These are phyloP conservation scores for Solea senegalensis DNA, from an alignment of 2,113 vertebrate genomes.

Conservation along the genomic window DNA sequence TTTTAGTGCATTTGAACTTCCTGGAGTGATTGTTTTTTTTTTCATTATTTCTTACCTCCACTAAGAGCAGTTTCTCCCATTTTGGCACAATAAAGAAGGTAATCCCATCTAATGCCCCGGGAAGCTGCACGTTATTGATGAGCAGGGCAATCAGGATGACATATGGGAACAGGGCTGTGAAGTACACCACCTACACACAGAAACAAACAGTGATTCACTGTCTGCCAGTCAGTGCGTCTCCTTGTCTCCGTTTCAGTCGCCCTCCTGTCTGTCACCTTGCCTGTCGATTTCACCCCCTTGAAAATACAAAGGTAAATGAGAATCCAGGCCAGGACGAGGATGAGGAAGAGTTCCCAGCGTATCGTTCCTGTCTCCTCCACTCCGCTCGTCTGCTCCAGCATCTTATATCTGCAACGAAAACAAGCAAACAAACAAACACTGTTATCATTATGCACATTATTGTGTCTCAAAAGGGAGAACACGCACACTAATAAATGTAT, in stretches of 20 bases:
- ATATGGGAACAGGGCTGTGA: slow-evolving; percentile 83
- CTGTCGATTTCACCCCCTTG: slow-evolving; percentile 82
- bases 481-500: no score
- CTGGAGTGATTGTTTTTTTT: background rate
- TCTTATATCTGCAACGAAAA: slow-evolving; percentile 66
- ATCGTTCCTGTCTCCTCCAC: slow-evolving; percentile 72
- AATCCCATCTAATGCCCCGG: slow-evolving; percentile 79
- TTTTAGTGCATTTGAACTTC: background rate
- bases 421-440: background rate
- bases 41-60: slow-evolving; percentile 68
- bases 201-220: background rate
- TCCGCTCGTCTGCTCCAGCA: slow-evolving; percentile 76
- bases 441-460: no score
- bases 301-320: slow-evolving; percentile 84
- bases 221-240: background rate
- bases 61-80: slow-evolving; percentile 75
- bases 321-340: slow-evolving; percentile 80
- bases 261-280: slow-evolving; percentile 70
- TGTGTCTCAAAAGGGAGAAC: no score
- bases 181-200: slow-evolving; percentile 80
- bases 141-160: slow-evolving; percentile 79
- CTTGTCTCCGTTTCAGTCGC: background rate
- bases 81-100: slow-evolving; percentile 79
- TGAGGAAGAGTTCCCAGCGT: slow-evolving; percentile 79
- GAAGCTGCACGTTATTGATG: slow-evolving; percentile 82